These are phyloP conservation scores for Oscheius sp. DNA, from an alignment of 1,140 invertebrate species.

Conservation along the genomic window DNA sequence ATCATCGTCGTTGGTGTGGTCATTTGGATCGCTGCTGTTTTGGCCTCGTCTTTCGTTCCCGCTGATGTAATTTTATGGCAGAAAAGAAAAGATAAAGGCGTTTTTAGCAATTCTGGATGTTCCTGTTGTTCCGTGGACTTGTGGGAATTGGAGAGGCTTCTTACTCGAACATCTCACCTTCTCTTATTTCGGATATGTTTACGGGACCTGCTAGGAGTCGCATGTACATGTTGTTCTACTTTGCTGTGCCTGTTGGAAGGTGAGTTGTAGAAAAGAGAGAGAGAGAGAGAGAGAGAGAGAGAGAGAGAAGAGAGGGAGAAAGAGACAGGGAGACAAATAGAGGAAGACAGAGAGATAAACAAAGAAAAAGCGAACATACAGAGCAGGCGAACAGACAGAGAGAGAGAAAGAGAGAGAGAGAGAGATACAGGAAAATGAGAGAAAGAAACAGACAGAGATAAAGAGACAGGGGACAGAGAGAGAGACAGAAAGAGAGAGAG, in stretches of 20 bases:
- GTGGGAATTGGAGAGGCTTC: constrained; percentile 94
- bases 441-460: neutral
- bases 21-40: constrained; percentile 85
- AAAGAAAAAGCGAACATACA: neutral
- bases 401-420: constrained; percentile 66
- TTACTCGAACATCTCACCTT: constrained; percentile 97
- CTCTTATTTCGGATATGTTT: constrained; percentile 96
- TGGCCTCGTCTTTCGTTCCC: constrained; percentile 82
- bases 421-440: neutral
- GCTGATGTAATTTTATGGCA: constrained; percentile 66
- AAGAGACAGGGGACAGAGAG: neutral
- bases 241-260: constrained; percentile 95
- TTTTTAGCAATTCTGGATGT: constrained; percentile 73
- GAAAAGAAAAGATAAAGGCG: neutral
- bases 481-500: neutral
- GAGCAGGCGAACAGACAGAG: neutral
- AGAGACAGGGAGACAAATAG: constrained; percentile 68
- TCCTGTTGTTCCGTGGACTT: constrained; percentile 80
- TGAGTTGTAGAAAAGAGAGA: neutral
- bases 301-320: neutral
- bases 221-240: constrained; percentile 96
- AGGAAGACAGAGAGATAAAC: neutral
- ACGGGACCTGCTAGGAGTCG: constrained; percentile 70
- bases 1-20: constrained; percentile 88
- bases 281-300: neutral